These are phyloP conservation scores for Drosophila cardini DNA, from an alignment of 1,140 invertebrate genomes.

Conservation along the genomic window DNA sequence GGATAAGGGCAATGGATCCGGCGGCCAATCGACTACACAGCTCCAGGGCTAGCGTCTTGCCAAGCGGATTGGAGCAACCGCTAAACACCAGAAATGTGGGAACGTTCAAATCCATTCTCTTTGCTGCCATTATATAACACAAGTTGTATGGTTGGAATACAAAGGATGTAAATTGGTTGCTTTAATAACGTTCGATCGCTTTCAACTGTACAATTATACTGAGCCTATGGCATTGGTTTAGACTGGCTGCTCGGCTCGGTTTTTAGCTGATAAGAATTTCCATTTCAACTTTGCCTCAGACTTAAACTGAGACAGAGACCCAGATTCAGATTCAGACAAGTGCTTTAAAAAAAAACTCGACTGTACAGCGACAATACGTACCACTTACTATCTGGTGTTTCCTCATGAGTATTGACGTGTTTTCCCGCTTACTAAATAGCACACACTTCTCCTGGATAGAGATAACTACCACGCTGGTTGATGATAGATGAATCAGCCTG, in stretches of 20 bases:
- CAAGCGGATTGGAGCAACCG: constrained; percentile 84
- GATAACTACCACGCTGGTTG: constrained; percentile 10
- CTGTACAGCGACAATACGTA: background rate
- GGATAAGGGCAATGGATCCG: constrained; percentile 89
- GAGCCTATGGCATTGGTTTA: background rate
- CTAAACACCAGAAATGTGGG: constrained; percentile 73
- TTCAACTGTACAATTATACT: constrained; percentile 64
- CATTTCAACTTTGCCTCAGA: constrained; percentile 9
- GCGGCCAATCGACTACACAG: constrained; percentile 87
- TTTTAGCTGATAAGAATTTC: constrained; percentile 32
- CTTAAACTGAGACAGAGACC: background rate
- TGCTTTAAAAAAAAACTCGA: constrained; percentile 1
- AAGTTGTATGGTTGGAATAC: constrained; percentile 14
- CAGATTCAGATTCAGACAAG: constrained; percentile 1
- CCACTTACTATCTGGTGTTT: constrained; percentile 4
- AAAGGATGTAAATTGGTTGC: constrained; percentile 17
- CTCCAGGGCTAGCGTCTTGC: constrained; percentile 90
- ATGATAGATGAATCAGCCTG: background rate
- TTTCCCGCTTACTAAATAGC: background rate
- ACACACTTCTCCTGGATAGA: constrained; percentile 4
- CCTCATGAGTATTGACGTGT: constrained; percentile 13
- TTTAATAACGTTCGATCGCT: constrained; percentile 44
- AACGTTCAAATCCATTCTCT: constrained; percentile 74
- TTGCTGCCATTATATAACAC: constrained; percentile 63
- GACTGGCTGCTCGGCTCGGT: constrained; percentile 48